Evolutionary conservation across 2,113 vertebrate species (phyloP), one percentile per base, ranked within the genome.

Genomic region (Aegithalos caudatus): DNA sequence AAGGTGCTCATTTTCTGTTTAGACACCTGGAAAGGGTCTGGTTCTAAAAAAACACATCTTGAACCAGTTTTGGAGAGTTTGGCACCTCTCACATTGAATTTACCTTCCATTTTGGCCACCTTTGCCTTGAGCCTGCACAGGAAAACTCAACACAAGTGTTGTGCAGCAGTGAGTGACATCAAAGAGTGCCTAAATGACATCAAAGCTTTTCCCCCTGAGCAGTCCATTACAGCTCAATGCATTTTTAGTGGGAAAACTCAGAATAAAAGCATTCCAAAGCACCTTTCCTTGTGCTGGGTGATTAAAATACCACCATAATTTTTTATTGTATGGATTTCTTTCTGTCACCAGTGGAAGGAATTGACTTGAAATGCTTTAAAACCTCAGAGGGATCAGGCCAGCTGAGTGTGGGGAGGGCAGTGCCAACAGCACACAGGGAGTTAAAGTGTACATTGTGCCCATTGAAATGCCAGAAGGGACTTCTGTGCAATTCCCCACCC

Each of bases 11-110:
- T 5, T 78, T 90, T 69, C 65, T 48, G 12, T 72, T 86, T 70
- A 58, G 35, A 61, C 29, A 88, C 14, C 24, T 62, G 56, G 42
- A 28, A 42, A 61, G 11, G 18, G 6, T 15, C 9, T 48, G 22
- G 2, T 45, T 56, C 7, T 6, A 28, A 37, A 51, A 71, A 25
- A 10, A 0, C 18, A 29, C 3, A 5, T 58, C 15, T 50, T 45
- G 14, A 35, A 47, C 3, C 8, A 66, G 6, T 44, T 56, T 42
- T 56, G 53, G 20, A 69, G 45, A 73, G 11, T 25, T 80, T 61
- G 18, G 61, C 35, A 38, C 13, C 13, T 64, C 33, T 66, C 48
- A 38, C 5, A 3, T 13, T 37, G 56, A 72, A 51, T n/a, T 90
- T 81, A 3, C 11, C 24, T 73, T 17, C 9, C 8, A 23, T 47